Percentiles rank a stretch among this genome's conserved stretches.
Conservation (phyloP, 2,797 vertebrate genomes). For the Poecilia picta region DNA sequence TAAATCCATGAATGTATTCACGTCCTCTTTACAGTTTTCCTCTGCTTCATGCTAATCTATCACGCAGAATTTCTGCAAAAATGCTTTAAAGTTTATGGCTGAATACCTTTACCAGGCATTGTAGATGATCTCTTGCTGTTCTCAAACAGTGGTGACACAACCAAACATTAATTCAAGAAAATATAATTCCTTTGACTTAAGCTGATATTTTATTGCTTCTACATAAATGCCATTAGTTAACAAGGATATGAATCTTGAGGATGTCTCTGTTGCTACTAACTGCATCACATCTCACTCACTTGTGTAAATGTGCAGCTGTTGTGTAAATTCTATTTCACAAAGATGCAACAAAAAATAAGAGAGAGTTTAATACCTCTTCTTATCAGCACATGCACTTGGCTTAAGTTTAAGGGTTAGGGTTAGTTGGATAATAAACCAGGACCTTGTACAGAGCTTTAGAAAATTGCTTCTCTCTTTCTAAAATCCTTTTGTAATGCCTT, state of each 20-base stretch:
- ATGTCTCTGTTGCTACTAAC: not conserved
- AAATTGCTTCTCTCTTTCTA: conserved; percentile 52
- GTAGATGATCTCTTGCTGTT: not conserved
- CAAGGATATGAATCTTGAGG: not conserved
- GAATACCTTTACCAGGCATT: not conserved
- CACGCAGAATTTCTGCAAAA: not conserved
- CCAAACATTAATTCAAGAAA: no score
- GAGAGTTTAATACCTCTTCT: not conserved
- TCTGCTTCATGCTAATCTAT: not conserved
- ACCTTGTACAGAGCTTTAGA: conserved; percentile 49
- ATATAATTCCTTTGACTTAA: not conserved
- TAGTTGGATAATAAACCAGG: conserved; percentile 44
- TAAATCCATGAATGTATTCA: not conserved
- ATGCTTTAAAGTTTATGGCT: not conserved
- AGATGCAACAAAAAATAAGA: not conserved
- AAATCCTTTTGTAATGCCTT: conserved; percentile 70
- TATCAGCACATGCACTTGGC: conserved; percentile 35
- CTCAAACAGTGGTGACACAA: no score
- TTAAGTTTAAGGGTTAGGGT: conserved; percentile 18
- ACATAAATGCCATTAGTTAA: not conserved
- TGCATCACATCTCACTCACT: not conserved
- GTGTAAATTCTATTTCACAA: not conserved
- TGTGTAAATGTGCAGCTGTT: not conserved
- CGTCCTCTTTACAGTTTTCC: not conserved
- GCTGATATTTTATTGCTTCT: not conserved